Percentiles rank a stretch among this genome's conserved stretches.
phyloP scores from a whole-genome alignment of 2,888 invertebrate genomes.

The Drosophila aldrichi region DNA sequence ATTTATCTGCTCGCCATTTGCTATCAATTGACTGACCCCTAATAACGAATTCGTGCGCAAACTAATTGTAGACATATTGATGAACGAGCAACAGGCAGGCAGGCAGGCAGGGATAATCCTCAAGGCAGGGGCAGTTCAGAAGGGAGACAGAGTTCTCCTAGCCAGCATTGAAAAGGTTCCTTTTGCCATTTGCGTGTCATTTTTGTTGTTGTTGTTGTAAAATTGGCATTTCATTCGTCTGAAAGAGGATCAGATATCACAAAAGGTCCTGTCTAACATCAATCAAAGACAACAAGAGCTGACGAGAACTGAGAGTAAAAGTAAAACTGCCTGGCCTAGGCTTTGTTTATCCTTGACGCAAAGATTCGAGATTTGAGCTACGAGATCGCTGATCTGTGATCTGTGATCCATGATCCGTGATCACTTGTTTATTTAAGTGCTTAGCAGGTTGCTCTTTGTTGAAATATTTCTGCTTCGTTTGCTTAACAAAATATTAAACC shows the following conservation, averaged over 20 bases:
- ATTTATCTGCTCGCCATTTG: slow-evolving; percentile 57
- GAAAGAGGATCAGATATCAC: slow-evolving; percentile 55
- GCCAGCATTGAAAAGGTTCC: slow-evolving; percentile 29
- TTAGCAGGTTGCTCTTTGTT: slow-evolving; percentile 65
- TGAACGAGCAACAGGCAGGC: slow-evolving; percentile 29
- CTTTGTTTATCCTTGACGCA: slow-evolving; percentile 61
- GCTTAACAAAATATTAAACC: slow-evolving; percentile 71
- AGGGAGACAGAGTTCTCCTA: background rate
- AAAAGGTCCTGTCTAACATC: slow-evolving; percentile 62
- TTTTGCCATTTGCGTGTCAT: slow-evolving; percentile 73
- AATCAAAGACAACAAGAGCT: slow-evolving; percentile 54
- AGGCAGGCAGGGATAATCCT: slow-evolving; percentile 47
- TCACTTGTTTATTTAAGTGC: slow-evolving; percentile 76
- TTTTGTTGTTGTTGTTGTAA: slow-evolving; percentile 37
- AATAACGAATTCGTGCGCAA: slow-evolving; percentile 77
- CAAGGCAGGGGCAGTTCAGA: background rate
- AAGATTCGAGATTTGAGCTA: slow-evolving; percentile 21
- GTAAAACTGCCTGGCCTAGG: slow-evolving; percentile 35
- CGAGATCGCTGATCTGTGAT: slow-evolving; percentile 10
- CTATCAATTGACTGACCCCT: slow-evolving; percentile 75
- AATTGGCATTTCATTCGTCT: slow-evolving; percentile 72
- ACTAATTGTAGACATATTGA: slow-evolving; percentile 76
- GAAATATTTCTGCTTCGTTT: slow-evolving; percentile 76
- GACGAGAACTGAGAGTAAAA: slow-evolving; percentile 59
- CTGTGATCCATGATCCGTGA: slow-evolving; percentile 48